Evolutionary conservation across 2,113 vertebrate species (phyloP), one percentile per base, ranked within the genome.

Genomic region (Microcebus lehilahytsara): DNA sequence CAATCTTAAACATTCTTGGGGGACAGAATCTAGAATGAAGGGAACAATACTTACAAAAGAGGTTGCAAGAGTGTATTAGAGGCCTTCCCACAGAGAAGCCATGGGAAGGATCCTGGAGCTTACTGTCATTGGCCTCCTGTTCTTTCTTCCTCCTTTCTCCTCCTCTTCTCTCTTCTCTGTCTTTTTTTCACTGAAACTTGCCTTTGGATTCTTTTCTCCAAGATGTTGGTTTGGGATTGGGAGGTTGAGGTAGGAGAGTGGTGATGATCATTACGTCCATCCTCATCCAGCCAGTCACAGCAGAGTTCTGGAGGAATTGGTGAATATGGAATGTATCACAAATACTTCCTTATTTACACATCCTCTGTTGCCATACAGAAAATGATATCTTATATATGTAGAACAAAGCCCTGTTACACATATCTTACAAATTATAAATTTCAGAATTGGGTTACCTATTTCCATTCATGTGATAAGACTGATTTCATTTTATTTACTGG

Each of bases 231-330:
- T 77, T 83, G 5, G 12, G 11, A 10, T 19, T 79, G 4, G 42
- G 25, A 56, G 60, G 1, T 27, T 78, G 2, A 1, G 3, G 4
- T 16, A 10, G 51, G 5, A 58, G 27, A 64, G 9, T 1, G 42
- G 19, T 6, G 5, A 46, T 67, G 34, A 22, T 34, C 5, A 8
- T 42, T 17, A 20, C 9, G 60, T 78, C 20, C 74, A 10, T n/a
- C 80, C 10, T 94, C 5, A 67, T 25, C 67, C 13, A 25, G 40
- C 9, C 20, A n/a, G 9, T 67, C 42, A 88, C 46, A 9, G 67
- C 3, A 92, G 75, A 56, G 40, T 75, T 79, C 60, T 34, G n/a
- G 46, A 87, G 87, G 81, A 64, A 51, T 51, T 14, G 72, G 1
- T 32, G 37, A 92, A 46, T 22, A 10, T 46, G 49, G 74, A 23